phyloP scores from a whole-genome alignment of 1,140 invertebrate genomes.

The Ips nitidus region DNA sequence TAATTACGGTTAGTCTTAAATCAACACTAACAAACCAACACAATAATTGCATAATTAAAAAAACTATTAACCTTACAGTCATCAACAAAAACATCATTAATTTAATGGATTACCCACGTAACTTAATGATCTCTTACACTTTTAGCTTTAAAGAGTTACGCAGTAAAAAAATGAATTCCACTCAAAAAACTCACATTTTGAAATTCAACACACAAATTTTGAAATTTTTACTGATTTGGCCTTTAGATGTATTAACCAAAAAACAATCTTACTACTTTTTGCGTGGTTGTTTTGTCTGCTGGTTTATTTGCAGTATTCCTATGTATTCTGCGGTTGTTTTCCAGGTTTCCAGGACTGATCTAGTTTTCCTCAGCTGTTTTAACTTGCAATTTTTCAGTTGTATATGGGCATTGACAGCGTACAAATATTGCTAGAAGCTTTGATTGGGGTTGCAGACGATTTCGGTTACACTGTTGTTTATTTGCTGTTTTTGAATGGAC shows the following conservation, averaged over 20 bases:
- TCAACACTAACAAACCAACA: too few species aligned
- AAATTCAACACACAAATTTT: not conserved
- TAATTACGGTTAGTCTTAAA: too few species aligned
- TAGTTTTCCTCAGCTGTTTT: not conserved
- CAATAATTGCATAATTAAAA: too few species aligned
- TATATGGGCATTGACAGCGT: slow-evolving; percentile 19
- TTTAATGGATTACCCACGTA: too few species aligned
- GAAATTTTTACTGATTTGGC: slow-evolving; percentile 14
- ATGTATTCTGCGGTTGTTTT: slow-evolving; percentile 1
- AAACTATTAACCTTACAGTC: too few species aligned
- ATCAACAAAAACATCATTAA: too few species aligned
- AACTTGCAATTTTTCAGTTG: not conserved
- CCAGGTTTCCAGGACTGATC: not conserved
- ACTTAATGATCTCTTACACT: too few species aligned
- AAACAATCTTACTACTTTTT: slow-evolving; percentile 1
- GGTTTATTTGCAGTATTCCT: not conserved
- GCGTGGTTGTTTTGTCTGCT: slow-evolving; percentile 1
- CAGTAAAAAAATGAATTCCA: too few species aligned
- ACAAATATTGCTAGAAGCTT: slow-evolving; percentile 16
- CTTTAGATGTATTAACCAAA: not conserved
- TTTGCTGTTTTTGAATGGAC: slow-evolving; percentile 16
- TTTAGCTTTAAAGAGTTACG: too few species aligned
- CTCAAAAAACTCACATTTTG: not conserved
- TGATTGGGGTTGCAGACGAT: slow-evolving; percentile 20
- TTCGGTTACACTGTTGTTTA: slow-evolving; percentile 22